Percentiles rank a stretch among this genome's conserved stretches.
Evolutionary conservation across 2,888 invertebrate genomes (phyloP).

Genomic region (Orthosia gothica): DNA sequence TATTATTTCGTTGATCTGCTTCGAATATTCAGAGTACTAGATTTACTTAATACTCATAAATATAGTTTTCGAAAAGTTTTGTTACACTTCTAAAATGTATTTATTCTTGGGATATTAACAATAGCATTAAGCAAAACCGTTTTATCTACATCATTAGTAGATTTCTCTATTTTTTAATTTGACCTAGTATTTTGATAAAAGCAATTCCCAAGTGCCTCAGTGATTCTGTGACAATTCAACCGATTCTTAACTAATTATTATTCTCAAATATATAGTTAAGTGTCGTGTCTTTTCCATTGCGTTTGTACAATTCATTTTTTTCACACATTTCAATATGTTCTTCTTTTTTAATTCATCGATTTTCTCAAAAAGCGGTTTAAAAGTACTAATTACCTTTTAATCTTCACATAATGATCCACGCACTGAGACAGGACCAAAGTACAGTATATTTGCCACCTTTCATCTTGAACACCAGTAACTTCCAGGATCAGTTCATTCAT

Average conservation of each 20-base stretch:
- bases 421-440: constrained; percentile 79
- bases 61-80: not conserved
- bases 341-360: no score
- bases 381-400: constrained; percentile 77
- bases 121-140: not conserved
- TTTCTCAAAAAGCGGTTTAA: not conserved
- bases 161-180: not conserved
- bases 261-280: no score
- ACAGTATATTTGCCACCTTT: constrained; percentile 78
- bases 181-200: no score
- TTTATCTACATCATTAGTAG: not conserved
- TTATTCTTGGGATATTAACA: not conserved
- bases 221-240: no score
- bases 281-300: no score
- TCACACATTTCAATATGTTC: no score
- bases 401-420: constrained; percentile 80
- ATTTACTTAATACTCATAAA: not conserved
- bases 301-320: no score
- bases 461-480: constrained; percentile 66
- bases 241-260: no score
- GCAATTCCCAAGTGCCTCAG: no score
- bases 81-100: no score
- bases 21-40: not conserved
- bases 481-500: constrained; percentile 80
- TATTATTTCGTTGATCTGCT: not conserved